Evolutionary conservation across 2,797 vertebrate genomes (phyloP), one percentile per base, ranked within the genome.

Genomic region (Hapalemur alaotrensis): DNA sequence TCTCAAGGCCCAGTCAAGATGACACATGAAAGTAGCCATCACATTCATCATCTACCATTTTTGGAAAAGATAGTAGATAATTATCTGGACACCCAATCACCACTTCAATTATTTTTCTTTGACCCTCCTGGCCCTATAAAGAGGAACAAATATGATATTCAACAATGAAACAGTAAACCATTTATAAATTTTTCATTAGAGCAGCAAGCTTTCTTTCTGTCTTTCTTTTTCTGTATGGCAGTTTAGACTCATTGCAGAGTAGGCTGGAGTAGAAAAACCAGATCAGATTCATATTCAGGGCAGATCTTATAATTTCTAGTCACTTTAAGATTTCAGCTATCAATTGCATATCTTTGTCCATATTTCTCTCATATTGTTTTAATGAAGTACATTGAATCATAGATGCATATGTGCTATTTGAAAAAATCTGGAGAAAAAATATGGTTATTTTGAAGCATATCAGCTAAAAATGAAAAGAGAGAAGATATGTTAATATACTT

Each of bases 391-490:
- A 54, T 11, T 69, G 23, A 93, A 70, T 75, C 59, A 65, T 46
- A 57, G 18, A 15, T 17, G 35, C 11, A 38, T 70, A 38, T n/a
- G 11, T 89, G 20, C 43, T 22, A 91, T 88, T 95, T 57, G 46
- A 76, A 69, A 95, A 15, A 90, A 85, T 85, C 52, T 87, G 13
- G 7, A 80, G 5, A 67, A 78, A 83, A 83, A 78, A 52, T 69
- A 48, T 72, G 52, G 50, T 76, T 96, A 76, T 90, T 96, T 89
- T 96, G 61, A 94, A 92, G 15, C 28, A 22, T 18, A 59, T 38
- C 46, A 87, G 20, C 38, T 95, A 82, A 90, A 93, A 90, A 41
- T 75, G 41, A 84, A 83, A 96, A 95, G 59, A 76, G 94, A 92
- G 9, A 15, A 54, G 93, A 96, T 85, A 46, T 76, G 46, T 32